Conservation (phyloP, 1,140 invertebrate genomes). For the Drosophila fuyamai region DNA sequence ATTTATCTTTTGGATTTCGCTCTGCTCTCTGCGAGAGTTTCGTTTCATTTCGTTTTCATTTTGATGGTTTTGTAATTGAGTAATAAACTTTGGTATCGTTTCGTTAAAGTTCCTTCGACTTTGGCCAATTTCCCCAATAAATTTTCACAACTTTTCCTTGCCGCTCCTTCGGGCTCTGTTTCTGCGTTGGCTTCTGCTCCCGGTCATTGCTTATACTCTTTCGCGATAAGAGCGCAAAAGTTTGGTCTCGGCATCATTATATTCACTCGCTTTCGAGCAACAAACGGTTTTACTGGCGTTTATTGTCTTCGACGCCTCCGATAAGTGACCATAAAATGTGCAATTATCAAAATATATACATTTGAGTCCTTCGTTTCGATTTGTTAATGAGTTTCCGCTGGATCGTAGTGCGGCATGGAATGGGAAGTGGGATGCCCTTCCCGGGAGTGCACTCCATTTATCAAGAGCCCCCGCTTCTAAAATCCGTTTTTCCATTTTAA, state of each 20-base stretch:
- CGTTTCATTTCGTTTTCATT: slow-evolving; percentile 70
- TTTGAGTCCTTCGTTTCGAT: slow-evolving; percentile 18
- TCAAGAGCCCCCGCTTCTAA: slow-evolving; percentile 8
- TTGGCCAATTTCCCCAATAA: slow-evolving; percentile 63
- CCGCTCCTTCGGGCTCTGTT: slow-evolving; percentile 5
- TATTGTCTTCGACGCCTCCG: slow-evolving; percentile 53
- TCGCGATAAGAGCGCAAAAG: slow-evolving; percentile 50
- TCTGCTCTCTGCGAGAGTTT: slow-evolving; percentile 43
- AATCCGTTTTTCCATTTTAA: slow-evolving; percentile 34
- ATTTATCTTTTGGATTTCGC: slow-evolving; percentile 81
- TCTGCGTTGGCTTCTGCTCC: background rate
- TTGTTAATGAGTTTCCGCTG: slow-evolving; percentile 53
- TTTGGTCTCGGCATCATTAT: slow-evolving; percentile 20
- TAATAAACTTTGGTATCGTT: slow-evolving; percentile 81
- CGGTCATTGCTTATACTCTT: slow-evolving; percentile 10
- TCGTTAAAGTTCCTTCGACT: slow-evolving; percentile 52
- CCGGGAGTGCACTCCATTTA: slow-evolving; percentile 33
- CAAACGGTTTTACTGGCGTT: slow-evolving; percentile 41
- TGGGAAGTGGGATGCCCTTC: no score
- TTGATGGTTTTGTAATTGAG: slow-evolving; percentile 84
- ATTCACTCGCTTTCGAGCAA: slow-evolving; percentile 22
- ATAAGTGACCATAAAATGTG: slow-evolving; percentile 64
- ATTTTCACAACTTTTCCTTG: slow-evolving; percentile 59
- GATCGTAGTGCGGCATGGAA: background rate
- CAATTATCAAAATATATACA: slow-evolving; percentile 54